phyloP scores from a whole-genome alignment of 2,113 vertebrate genomes.

The Dinomys branickii region DNA sequence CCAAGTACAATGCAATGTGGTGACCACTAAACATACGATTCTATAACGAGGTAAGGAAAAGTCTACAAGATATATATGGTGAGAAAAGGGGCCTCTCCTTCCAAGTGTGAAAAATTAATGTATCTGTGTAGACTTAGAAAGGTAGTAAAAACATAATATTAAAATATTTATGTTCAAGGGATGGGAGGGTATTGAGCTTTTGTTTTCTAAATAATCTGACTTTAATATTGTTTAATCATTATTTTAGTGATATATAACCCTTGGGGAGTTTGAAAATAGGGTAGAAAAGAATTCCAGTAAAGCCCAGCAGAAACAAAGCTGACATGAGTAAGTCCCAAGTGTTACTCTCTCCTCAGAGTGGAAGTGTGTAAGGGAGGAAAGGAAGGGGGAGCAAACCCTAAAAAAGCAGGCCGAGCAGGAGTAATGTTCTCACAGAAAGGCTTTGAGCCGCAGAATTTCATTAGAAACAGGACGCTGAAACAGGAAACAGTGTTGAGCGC shows the following conservation, averaged over 20 bases:
- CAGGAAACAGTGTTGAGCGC: background rate
- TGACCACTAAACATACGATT: background rate
- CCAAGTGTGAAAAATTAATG: background rate
- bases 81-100: background rate
- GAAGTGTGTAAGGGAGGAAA: slow-evolving; percentile 50
- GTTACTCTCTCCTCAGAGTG: slow-evolving; percentile 65
- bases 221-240: background rate
- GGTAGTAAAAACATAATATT: background rate
- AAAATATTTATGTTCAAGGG: background rate
- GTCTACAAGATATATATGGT: background rate
- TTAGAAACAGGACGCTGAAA: slow-evolving; percentile 62
- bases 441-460: slow-evolving; percentile 54
- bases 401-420: slow-evolving; percentile 68
- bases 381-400: slow-evolving; percentile 11
- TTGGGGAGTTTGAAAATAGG: background rate
- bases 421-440: slow-evolving; percentile 65
- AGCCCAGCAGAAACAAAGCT: background rate
- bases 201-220: slow-evolving; percentile 9
- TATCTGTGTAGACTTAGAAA: background rate
- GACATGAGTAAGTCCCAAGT: slow-evolving; percentile 32
- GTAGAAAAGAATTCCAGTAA: background rate
- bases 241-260: background rate
- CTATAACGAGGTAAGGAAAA: background rate
- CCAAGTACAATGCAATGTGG: background rate
- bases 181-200: background rate